Conservation (phyloP, 2,113 vertebrate genomes). For the Peromyscus polionotus region DNA sequence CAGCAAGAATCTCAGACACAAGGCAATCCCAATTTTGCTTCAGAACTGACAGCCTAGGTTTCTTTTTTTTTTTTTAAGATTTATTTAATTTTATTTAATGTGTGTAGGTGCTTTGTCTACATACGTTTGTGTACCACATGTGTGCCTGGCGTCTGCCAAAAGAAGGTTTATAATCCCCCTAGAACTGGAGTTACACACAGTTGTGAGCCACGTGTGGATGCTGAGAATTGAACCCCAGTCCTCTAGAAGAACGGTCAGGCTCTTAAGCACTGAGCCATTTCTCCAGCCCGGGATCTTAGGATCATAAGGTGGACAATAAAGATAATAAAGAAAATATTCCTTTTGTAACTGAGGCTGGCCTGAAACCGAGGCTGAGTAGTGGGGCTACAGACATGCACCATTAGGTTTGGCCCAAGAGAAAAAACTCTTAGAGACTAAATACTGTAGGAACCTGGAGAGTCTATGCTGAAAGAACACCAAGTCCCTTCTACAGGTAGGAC, state of each 20-base stretch:
- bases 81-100: too few relatives aligned
- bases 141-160: neutral
- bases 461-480: neutral
- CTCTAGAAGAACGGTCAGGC: neutral
- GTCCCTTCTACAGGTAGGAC: too few relatives aligned
- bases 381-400: neutral
- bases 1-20: too few relatives aligned
- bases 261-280: neutral
- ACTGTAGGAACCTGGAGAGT: neutral
- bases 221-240: neutral
- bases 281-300: neutral
- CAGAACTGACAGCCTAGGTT: too few relatives aligned
- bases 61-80: too few relatives aligned
- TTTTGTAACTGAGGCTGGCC: neutral
- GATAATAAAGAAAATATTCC: neutral
- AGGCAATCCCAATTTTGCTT: too few relatives aligned
- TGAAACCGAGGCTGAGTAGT: neutral
- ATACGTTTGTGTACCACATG: too few relatives aligned
- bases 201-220: neutral
- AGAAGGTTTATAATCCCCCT: neutral
- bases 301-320: neutral
- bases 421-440: neutral
- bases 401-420: neutral
- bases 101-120: too few relatives aligned
- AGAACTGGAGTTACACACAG: neutral